phyloP scores from a whole-genome alignment of 2,888 invertebrate genomes.

The Drosophila subsilvestris region DNA sequence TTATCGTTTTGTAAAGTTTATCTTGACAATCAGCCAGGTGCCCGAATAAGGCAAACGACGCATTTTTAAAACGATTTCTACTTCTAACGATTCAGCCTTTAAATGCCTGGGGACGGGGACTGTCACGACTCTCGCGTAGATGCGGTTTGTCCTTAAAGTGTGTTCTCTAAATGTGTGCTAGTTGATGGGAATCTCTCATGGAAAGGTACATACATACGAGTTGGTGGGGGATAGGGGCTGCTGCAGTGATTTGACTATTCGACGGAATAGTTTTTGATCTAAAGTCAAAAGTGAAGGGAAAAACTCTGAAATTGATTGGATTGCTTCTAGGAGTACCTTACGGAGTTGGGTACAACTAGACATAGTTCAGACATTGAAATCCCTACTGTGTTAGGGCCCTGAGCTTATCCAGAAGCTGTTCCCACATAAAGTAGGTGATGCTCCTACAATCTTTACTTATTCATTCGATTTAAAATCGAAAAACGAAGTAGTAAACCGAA shows the following conservation, averaged over 20 bases:
- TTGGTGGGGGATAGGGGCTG: conserved; percentile 1
- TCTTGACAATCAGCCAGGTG: conserved; percentile 54
- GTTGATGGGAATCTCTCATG: background rate
- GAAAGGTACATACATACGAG: conserved; percentile 1
- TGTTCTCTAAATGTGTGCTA: conserved; percentile 15
- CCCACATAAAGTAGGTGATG: background rate
- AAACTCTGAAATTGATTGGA: no score
- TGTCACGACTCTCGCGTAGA: conserved; percentile 22
- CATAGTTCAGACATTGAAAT: no score
- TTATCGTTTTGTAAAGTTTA: conserved; percentile 53
- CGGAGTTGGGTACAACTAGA: no score
- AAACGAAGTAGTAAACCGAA: conserved; percentile 94
- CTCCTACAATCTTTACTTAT: background rate
- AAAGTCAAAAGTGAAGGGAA: background rate
- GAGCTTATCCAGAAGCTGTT: no score
- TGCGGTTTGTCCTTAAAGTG: conserved; percentile 60
- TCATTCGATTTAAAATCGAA: background rate
- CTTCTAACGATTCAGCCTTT: conserved; percentile 33
- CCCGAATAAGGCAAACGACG: conserved; percentile 64
- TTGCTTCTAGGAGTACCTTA: no score
- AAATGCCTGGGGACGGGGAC: conserved; percentile 13
- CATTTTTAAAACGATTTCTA: conserved; percentile 40
- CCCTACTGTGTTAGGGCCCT: no score
- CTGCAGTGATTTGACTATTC: background rate
- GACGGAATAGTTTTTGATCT: no score